Conservation (phyloP, 2,113 vertebrate species). For the Carollia perspicillata region DNA sequence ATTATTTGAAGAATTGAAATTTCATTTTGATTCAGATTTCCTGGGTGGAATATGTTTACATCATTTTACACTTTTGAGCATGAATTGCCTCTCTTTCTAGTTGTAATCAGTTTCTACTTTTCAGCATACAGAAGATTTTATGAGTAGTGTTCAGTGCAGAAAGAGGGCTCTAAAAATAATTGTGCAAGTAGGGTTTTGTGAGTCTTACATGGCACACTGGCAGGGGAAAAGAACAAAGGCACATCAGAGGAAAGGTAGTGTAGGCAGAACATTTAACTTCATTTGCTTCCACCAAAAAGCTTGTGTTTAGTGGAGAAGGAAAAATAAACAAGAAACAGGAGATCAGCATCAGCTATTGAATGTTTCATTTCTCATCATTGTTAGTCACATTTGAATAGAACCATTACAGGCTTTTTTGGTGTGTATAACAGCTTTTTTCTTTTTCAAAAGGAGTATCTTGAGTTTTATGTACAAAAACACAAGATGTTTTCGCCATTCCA, state of each 20-base stretch:
- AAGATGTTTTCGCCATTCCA: constrained; percentile 52
- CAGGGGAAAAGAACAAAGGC: constrained; percentile 73
- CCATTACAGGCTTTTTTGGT: constrained; percentile 30
- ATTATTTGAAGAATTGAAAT: constrained; percentile 67
- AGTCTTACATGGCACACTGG: constrained; percentile 46
- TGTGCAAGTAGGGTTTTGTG: constrained; percentile 53
- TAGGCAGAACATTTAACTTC: constrained; percentile 53
- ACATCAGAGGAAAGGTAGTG: constrained; percentile 56
- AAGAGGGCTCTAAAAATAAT: constrained; percentile 60
- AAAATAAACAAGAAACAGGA: constrained; percentile 43
- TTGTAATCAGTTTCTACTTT: constrained; percentile 70
- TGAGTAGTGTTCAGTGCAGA: constrained; percentile 60
- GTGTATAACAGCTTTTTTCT: neutral
- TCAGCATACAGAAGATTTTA: constrained; percentile 56
- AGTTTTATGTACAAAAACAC: constrained; percentile 39
- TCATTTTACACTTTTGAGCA: constrained; percentile 59
- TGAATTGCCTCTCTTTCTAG: constrained; percentile 66
- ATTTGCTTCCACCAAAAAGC: constrained; percentile 49
- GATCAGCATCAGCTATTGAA: constrained; percentile 6
- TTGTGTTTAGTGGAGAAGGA: constrained; percentile 17
- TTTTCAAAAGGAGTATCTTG: neutral
- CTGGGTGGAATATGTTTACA: constrained; percentile 64
- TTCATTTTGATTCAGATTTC: constrained; percentile 67
- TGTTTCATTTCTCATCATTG: constrained; percentile 45
- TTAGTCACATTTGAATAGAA: constrained; percentile 54